phyloP scores from a whole-genome alignment of 2,113 vertebrate species.

The Malurus elegans region DNA sequence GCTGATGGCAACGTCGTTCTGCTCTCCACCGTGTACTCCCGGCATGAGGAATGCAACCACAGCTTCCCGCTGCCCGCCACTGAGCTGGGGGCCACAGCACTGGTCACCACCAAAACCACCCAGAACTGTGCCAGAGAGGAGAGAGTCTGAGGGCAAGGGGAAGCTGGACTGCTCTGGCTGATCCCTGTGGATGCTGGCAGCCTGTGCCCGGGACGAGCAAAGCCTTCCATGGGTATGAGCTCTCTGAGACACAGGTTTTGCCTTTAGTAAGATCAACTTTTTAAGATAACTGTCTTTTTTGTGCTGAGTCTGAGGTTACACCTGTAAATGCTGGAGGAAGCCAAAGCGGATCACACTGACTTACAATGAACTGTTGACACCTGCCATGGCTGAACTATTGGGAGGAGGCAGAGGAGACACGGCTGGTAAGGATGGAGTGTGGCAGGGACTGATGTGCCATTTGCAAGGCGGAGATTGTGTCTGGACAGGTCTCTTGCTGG shows the following conservation, averaged over 20 bases:
- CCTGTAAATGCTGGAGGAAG: background rate
- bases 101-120: conserved; percentile 79
- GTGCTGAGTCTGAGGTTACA: background rate
- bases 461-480: background rate
- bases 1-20: background rate
- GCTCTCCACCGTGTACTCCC: background rate
- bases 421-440: accelerated
- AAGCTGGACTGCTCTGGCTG: background rate
- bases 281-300: background rate
- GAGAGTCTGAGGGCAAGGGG: background rate
- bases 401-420: background rate
- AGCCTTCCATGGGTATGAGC: background rate
- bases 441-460: background rate
- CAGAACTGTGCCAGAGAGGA: conserved; percentile 8
- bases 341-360: accelerated
- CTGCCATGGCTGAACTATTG: accelerated
- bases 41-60: conserved; percentile 27
- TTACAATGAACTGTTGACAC: background rate
- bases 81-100: conserved; percentile 73
- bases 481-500: background rate
- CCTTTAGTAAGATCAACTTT: background rate
- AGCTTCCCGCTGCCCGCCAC: conserved; percentile 74
- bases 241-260: background rate
- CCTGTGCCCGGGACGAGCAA: accelerated
- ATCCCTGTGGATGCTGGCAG: background rate